A percentile compares a stretch with the other conserved stretches of the same genome.
Conservation (phyloP, 2,797 vertebrate species). For the Hippopotamyrus pictus region DNA sequence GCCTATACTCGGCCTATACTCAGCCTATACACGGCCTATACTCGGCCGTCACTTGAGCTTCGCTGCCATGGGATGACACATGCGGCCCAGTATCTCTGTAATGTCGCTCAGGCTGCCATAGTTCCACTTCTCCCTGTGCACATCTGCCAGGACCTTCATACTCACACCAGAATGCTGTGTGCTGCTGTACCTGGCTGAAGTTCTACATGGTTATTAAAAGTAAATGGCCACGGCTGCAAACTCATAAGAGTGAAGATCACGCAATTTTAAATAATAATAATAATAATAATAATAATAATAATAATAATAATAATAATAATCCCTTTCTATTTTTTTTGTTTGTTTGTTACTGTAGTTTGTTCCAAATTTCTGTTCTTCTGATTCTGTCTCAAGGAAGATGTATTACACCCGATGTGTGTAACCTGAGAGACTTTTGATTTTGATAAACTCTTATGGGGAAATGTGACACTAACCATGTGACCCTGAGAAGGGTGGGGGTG, state of each 20-base stretch:
- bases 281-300: too few relatives aligned
- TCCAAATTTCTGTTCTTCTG: not conserved
- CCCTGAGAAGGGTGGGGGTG: not conserved
- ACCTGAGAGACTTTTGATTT: constrained; percentile 21
- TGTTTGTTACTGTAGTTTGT: not conserved
- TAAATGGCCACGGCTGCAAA: not conserved
- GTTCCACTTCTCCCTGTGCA: constrained; percentile 21
- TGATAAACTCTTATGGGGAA: constrained; percentile 14
- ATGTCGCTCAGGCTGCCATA: constrained; percentile 29
- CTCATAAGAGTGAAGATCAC: not conserved
- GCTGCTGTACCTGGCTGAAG: not conserved
- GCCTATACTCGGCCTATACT: constrained; percentile 16
- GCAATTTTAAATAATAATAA: not conserved
- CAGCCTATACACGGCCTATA: constrained; percentile 19
- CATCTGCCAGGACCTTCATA: constrained; percentile 8
- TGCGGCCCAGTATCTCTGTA: constrained; percentile 35
- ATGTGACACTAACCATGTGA: not conserved
- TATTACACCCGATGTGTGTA: constrained; percentile 21
- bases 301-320: too few relatives aligned
- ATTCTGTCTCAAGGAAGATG: not conserved
- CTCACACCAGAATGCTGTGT: constrained; percentile 18
- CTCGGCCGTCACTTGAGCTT: constrained; percentile 27
- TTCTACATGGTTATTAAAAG: not conserved
- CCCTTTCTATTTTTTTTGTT: constrained; percentile 1
- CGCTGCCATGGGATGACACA: constrained; percentile 39